A percentile compares a stretch with the other conserved stretches of the same genome.
These are phyloP conservation scores for Sycobia sp. DNA, from an alignment of 1,140 invertebrate species.

Conservation along the genomic window DNA sequence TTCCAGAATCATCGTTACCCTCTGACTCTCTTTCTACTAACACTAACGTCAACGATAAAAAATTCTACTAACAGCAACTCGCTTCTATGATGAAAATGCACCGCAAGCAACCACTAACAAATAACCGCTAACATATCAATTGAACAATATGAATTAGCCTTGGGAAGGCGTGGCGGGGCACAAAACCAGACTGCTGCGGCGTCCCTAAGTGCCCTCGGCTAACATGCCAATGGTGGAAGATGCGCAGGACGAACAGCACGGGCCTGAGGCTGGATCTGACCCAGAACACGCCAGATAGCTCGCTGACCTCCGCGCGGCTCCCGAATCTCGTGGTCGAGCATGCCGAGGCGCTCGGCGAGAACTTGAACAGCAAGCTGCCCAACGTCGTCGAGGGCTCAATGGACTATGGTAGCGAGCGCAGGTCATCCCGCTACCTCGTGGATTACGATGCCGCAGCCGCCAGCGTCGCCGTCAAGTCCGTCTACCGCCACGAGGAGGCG, in stretches of 20 bases:
- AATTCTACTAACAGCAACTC: slow-evolving; percentile 2
- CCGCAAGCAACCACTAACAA: too few relatives aligned
- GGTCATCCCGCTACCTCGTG: slow-evolving; percentile 59
- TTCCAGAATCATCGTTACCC: slow-evolving; percentile 47
- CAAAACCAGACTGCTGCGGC: too few relatives aligned
- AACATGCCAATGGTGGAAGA: slow-evolving; percentile 59
- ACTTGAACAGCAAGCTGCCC: slow-evolving; percentile 60
- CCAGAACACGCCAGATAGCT: slow-evolving; percentile 60
- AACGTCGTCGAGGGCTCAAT: slow-evolving; percentile 66
- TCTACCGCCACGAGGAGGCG: slow-evolving; percentile 19
- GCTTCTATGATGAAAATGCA: not conserved
- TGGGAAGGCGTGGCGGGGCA: too few relatives aligned
- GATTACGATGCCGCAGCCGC: slow-evolving; percentile 44
- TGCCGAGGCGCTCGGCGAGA: slow-evolving; percentile 55
- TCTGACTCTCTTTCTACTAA: slow-evolving; percentile 11
- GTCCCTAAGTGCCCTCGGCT: too few relatives aligned
- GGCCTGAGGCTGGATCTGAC: slow-evolving; percentile 59
- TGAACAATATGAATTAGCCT: too few relatives aligned
- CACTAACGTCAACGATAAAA: not conserved
- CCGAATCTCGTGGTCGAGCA: slow-evolving; percentile 59
- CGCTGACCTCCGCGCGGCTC: slow-evolving; percentile 46
- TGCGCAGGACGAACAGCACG: slow-evolving; percentile 57
- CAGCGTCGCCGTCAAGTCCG: slow-evolving; percentile 7
- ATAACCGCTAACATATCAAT: not conserved
- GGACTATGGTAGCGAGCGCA: slow-evolving; percentile 66